Conservation (phyloP, 2,888 invertebrate species). For the Petrophora chlorosata region DNA sequence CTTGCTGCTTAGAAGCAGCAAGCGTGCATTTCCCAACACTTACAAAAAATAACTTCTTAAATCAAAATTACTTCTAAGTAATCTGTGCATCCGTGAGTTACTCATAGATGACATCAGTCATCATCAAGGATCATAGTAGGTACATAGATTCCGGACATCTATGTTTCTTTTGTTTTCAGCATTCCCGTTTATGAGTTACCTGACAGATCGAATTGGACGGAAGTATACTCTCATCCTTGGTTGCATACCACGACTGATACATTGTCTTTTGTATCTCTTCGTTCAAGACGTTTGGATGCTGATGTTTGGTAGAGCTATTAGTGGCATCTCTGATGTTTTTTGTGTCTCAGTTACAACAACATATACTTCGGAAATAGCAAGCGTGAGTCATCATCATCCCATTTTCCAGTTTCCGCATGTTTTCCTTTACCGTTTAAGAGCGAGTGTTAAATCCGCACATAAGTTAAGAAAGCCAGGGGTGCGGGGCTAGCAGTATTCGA, state of each 20-base stretch:
- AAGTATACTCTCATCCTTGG: slow-evolving; percentile 37
- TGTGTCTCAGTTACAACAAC: slow-evolving; percentile 45
- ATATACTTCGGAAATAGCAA: slow-evolving; percentile 58
- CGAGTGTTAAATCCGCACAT: no score
- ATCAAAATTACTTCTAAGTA: no score
- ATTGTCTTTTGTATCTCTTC: slow-evolving; percentile 39
- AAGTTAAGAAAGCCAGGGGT: no score
- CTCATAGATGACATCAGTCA: no score
- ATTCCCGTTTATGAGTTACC: slow-evolving; percentile 18
- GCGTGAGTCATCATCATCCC: slow-evolving; percentile 37
- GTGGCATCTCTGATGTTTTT: slow-evolving; percentile 39
- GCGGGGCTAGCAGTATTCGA: no score
- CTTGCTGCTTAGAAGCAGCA: no score
- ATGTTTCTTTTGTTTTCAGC: slow-evolving; percentile 29
- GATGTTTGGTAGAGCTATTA: slow-evolving; percentile 41
- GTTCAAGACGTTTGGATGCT: slow-evolving; percentile 53
- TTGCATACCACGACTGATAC: slow-evolving; percentile 39
- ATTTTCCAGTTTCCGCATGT: no score
- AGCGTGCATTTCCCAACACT: no score
- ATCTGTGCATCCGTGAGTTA: no score
- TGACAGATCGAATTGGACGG: slow-evolving; percentile 41
- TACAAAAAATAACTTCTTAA: no score
- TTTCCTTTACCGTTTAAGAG: no score
- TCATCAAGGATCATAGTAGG: background rate
- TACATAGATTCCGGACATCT: background rate